Percentiles rank a stretch among this genome's conserved stretches.
phyloP scores from a whole-genome alignment of 2,113 vertebrate species.

The Pterocles orientalis region DNA sequence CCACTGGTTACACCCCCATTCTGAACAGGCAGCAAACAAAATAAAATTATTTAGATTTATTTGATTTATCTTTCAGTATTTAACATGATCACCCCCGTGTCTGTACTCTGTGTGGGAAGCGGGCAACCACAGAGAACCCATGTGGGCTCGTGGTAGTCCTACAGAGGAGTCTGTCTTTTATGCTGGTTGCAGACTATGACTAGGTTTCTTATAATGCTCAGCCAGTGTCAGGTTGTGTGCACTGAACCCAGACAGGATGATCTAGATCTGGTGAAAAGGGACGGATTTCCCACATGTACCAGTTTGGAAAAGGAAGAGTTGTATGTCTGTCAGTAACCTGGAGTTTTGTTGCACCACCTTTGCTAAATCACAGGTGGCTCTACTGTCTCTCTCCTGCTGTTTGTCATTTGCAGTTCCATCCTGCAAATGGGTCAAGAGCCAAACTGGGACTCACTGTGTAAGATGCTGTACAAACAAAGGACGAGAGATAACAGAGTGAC shows the following conservation, averaged over 20 bases:
- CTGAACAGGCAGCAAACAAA: background rate
- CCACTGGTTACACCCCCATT: background rate
- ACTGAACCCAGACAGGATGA: background rate
- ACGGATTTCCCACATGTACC: background rate
- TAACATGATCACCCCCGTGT: background rate
- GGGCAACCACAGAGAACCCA: background rate
- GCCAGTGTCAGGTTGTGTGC: background rate
- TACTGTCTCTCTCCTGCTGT: background rate
- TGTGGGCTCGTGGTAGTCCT: rapidly evolving
- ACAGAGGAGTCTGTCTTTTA: background rate
- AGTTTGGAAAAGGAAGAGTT: background rate
- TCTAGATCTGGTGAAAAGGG: background rate
- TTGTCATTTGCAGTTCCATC: background rate
- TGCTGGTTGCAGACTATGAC: background rate
- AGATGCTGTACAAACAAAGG: background rate
- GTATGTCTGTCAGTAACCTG: background rate
- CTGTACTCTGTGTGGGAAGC: background rate
- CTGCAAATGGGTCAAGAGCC: too few species aligned
- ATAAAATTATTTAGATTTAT: background rate
- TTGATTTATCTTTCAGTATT: background rate
- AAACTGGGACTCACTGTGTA: background rate
- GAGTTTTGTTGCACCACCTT: background rate
- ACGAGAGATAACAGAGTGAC: background rate
- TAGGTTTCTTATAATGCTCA: background rate
- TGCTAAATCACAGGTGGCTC: background rate